A percentile compares a stretch with the other conserved stretches of the same genome.
phyloP scores from a whole-genome alignment of 2,113 vertebrate genomes.

The Spea multiplicata region DNA sequence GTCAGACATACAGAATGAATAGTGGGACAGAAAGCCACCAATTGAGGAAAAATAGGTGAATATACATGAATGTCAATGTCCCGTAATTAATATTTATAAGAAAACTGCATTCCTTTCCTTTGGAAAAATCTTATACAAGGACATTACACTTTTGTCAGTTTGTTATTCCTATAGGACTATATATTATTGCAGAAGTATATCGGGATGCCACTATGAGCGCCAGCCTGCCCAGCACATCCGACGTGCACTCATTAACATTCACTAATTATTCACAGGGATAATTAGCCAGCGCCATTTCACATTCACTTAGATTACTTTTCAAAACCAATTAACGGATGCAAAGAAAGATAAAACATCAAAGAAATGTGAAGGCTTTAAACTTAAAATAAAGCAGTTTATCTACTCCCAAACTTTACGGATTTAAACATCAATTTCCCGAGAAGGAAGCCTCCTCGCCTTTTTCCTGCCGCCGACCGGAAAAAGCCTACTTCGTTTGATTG shows the following conservation, averaged over 20 bases:
- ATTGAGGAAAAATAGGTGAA: not conserved
- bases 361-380: slow-evolving; percentile 35
- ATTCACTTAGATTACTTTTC: slow-evolving; percentile 64
- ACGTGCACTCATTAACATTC: slow-evolving; percentile 64
- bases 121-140: too few relatives aligned
- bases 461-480: not conserved
- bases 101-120: too few relatives aligned
- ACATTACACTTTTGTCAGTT: too few relatives aligned
- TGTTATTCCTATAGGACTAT: not conserved
- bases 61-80: not conserved
- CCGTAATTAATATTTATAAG: too few relatives aligned
- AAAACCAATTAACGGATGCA: slow-evolving; percentile 65
- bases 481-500: too few relatives aligned
- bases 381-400: slow-evolving; percentile 35
- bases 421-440: not conserved
- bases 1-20: not conserved
- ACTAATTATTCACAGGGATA: slow-evolving; percentile 66
- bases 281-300: slow-evolving; percentile 62
- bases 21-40: not conserved
- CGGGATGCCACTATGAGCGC: not conserved
- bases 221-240: slow-evolving; percentile 13
- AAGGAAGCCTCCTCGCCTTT: not conserved
- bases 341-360: slow-evolving; percentile 62
- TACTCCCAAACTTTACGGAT: not conserved
- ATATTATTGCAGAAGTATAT: not conserved